A percentile compares a stretch with the other conserved stretches of the same genome.
These are phyloP conservation scores for Mesochorus sp. DNA, from an alignment of 2,888 invertebrate species.

Conservation along the genomic window DNA sequence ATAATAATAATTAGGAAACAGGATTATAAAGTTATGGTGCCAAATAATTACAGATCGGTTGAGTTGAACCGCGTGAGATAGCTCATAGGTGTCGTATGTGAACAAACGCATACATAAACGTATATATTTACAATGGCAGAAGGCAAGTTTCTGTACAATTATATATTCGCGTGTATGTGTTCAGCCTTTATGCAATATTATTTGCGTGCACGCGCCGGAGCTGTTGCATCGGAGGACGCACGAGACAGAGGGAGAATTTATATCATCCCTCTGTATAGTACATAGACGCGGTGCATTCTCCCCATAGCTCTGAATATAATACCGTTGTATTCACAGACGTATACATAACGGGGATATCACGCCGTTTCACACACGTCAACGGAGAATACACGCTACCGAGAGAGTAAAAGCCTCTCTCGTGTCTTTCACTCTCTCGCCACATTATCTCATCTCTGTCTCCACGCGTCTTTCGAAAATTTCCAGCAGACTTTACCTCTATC, in stretches of 20 bases:
- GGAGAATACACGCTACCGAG: conserved; percentile 21
- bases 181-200: not conserved
- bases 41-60: no score
- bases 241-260: conserved; percentile 8
- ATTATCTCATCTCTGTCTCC: conserved; percentile 33
- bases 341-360: conserved; percentile 38
- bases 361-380: conserved; percentile 36
- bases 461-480: conserved; percentile 31
- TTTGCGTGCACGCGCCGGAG: not conserved
- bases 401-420: conserved; percentile 24
- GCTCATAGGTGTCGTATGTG: not conserved
- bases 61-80: not conserved
- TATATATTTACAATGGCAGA: conserved; percentile 19
- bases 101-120: not conserved
- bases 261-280: not conserved
- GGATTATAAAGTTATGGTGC: no score
- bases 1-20: no score
- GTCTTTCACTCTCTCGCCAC: conserved; percentile 12
- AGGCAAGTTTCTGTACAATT: conserved; percentile 25
- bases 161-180: conserved; percentile 8
- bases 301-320: conserved; percentile 12
- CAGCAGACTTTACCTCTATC: not conserved
- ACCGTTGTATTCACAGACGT: conserved; percentile 29
- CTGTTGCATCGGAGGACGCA: not conserved
- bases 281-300: conserved; percentile 1